These are phyloP conservation scores for Neodiprion pinetum DNA, from an alignment of 1,140 invertebrate species.

Conservation along the genomic window DNA sequence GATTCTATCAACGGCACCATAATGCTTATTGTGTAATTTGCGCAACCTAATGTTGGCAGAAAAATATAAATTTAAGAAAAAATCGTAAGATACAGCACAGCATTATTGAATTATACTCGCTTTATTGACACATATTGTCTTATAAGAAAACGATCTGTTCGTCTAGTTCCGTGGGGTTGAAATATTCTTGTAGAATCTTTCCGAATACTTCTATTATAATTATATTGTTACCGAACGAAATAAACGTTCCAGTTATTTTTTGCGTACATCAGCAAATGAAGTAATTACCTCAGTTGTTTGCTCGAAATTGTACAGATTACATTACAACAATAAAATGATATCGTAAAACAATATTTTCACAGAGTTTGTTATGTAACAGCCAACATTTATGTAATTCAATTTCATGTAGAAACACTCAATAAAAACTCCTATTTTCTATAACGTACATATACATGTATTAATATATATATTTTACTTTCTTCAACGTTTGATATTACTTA, in stretches of 20 bases:
- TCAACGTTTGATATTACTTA: constrained; percentile 50
- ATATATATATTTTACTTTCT: constrained; percentile 39
- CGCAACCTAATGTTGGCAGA: background rate
- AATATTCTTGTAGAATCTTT: too few species aligned
- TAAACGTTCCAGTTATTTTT: background rate
- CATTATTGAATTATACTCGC: too few species aligned
- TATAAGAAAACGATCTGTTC: too few species aligned
- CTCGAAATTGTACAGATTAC: background rate
- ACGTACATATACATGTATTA: constrained; percentile 48
- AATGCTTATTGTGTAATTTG: background rate
- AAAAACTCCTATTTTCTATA: constrained; percentile 48
- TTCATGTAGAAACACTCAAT: constrained; percentile 14
- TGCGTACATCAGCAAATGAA: background rate
- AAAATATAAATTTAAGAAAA: too few species aligned
- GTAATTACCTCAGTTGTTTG: background rate
- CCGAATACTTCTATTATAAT: background rate
- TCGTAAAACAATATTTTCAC: background rate
- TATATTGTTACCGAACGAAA: background rate
- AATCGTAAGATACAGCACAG: too few species aligned
- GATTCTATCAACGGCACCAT: too few species aligned
- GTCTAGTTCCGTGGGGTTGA: too few species aligned
- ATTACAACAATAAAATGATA: background rate
- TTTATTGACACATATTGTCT: too few species aligned
- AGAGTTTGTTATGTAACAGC: background rate
- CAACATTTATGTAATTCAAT: background rate